Base-by-base conservation (phyloP, 2,888 invertebrate species). In the Trichacis sp. region DNA sequence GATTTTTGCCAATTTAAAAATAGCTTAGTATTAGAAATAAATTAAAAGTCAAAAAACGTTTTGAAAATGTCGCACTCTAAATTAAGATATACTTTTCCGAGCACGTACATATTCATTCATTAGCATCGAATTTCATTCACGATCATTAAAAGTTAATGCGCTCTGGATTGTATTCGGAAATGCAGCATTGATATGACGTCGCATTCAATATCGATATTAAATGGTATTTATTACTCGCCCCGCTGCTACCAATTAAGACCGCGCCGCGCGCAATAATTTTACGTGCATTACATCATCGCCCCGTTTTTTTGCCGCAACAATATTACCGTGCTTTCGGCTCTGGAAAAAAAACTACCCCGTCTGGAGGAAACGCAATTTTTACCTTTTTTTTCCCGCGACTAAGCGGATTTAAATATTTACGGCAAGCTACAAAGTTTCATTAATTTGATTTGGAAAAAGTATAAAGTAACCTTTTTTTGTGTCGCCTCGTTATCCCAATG, bases 171-270 rank as follows among this genome's bases (percentile, higher is more conserved):
- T 51, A 54, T 53, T 58, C 48, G 40, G 45, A 51, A 49, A 38
- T 48, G n/a, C 30, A 45, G 20, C 58, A 47, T 55, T 55, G 45
- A 62, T 55, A 58, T 46, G 59, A 59, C 52, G 51, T 29, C 24
- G 33, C 48, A 52, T 59, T 59, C 66, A 59, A 56, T 62, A 55
- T 55, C 53, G 20, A 40, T 58, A 54, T 55, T 65, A 58, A 61
- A 47, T 51, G 43, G 54, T 66, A 60, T 66, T 65, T 62, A 66
- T 66, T 58, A 55, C 43, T 55, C 42, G 50, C 51, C 42, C 57
- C 52, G 55, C 61, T 62, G 55, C 51, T 62, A 62, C 55, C 58
- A 66, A 66, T 66, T 66, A 62, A 62, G 52, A 42, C 49, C 51
- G 54, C 62, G 51, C 52, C 55, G 46, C 55, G 52, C 59, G 40